phyloP scores from a whole-genome alignment of 2,888 invertebrate species.

The Ganaspis brasiliensis region DNA sequence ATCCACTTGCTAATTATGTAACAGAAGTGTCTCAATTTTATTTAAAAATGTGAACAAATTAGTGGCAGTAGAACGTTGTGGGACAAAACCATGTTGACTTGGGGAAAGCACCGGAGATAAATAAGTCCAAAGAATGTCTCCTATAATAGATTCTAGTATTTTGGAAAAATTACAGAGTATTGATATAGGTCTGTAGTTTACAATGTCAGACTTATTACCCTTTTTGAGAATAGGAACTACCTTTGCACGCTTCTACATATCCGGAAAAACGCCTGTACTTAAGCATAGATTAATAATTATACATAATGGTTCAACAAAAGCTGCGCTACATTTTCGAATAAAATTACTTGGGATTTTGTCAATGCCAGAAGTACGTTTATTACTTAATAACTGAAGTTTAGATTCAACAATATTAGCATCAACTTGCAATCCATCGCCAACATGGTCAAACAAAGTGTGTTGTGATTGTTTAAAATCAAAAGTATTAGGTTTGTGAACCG shows the following conservation, averaged over 20 bases:
- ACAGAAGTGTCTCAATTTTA: too few relatives aligned
- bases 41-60: too few relatives aligned
- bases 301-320: slow-evolving; percentile 27
- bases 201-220: slow-evolving; percentile 42
- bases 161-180: slow-evolving; percentile 51
- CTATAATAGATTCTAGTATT: slow-evolving; percentile 54
- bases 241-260: slow-evolving; percentile 49
- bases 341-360: slow-evolving; percentile 46
- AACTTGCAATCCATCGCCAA: not conserved
- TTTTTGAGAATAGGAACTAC: slow-evolving; percentile 57
- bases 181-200: slow-evolving; percentile 56
- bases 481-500: not conserved
- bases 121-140: slow-evolving; percentile 7
- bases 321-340: slow-evolving; percentile 46
- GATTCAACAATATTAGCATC: not conserved
- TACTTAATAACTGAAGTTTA: not conserved
- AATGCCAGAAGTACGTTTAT: not conserved
- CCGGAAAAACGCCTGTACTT: slow-evolving; percentile 50
- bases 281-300: slow-evolving; percentile 52
- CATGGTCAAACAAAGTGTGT: not conserved
- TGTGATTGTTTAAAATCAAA: too few relatives aligned
- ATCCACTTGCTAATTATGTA: too few relatives aligned
- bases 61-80: too few relatives aligned
- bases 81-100: not conserved
- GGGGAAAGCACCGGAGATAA: not conserved